Evolutionary conservation across 1,140 invertebrate species (phyloP).

Genomic region (Pissodes strobi): DNA sequence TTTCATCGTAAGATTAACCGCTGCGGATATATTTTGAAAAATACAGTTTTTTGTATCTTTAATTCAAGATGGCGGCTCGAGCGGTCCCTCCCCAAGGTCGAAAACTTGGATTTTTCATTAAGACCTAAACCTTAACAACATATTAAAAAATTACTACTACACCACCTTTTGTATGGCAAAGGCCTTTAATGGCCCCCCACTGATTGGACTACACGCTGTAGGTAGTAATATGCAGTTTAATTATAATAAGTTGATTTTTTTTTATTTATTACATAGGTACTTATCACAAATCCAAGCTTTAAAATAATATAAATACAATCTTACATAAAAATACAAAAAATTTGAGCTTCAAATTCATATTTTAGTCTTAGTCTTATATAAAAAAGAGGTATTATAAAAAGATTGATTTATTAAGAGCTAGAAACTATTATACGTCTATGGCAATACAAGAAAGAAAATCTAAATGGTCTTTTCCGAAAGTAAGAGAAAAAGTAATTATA

Average conservation of each 20-base stretch:
- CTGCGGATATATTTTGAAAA: too few species aligned
- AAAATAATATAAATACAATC: conserved; percentile 37
- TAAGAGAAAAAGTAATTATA: conserved; percentile 7
- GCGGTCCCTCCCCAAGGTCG: too few species aligned
- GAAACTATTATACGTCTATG: conserved; percentile 6
- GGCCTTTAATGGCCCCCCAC: too few species aligned
- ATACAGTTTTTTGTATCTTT: too few species aligned
- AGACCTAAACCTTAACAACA: too few species aligned
- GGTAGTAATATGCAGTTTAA: too few species aligned
- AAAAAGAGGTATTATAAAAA: conserved; percentile 18
- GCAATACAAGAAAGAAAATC: neutral
- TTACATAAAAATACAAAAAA: conserved; percentile 39
- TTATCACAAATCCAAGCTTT: conserved; percentile 39
- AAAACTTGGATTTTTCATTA: too few species aligned
- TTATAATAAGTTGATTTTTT: conserved; percentile 3
- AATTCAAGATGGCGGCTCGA: too few species aligned
- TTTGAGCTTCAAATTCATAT: conserved; percentile 42
- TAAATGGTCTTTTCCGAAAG: neutral
- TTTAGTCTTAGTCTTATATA: conserved; percentile 39
- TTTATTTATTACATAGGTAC: conserved; percentile 8
- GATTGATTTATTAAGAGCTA: neutral
- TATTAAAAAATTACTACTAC: too few species aligned
- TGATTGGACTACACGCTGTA: too few species aligned
- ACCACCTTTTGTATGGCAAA: too few species aligned
- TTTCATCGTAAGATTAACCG: too few species aligned